Conservation (phyloP, 1,140 invertebrate genomes). For the Drosophila persimilis region DNA sequence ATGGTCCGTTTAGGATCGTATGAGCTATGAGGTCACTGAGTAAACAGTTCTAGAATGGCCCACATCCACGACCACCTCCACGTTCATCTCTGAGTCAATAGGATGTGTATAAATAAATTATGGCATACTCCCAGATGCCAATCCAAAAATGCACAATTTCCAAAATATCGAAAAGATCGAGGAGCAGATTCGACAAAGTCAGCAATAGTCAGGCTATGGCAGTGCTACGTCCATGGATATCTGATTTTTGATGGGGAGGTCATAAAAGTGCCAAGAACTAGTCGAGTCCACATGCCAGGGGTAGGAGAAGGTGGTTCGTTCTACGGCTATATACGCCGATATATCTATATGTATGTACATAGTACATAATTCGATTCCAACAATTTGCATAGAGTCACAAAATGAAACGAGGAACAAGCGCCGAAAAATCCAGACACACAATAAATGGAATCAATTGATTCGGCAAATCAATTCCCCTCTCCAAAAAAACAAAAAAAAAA, state of each 20-base stretch:
- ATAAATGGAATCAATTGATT: constrained; percentile 65
- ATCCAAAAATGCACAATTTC: constrained; percentile 30
- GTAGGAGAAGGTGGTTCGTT: not conserved
- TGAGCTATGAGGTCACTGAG: constrained; percentile 69
- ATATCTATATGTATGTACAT: not conserved
- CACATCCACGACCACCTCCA: constrained; percentile 34
- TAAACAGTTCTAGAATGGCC: constrained; percentile 63
- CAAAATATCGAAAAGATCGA: constrained; percentile 19
- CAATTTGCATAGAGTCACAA: constrained; percentile 58
- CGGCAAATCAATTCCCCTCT: constrained; percentile 37
- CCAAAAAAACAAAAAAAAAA: not conserved
- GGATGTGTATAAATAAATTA: constrained; percentile 65
- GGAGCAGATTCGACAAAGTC: constrained; percentile 15
- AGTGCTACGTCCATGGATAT: constrained; percentile 33
- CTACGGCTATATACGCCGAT: not conserved
- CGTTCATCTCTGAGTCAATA: constrained; percentile 53
- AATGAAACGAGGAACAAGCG: constrained; percentile 19
- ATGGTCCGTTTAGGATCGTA: constrained; percentile 14
- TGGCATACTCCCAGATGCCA: constrained; percentile 34
- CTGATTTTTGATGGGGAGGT: constrained; percentile 32
- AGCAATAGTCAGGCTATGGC: constrained; percentile 39
- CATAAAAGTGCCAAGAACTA: constrained; percentile 41
- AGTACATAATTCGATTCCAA: constrained; percentile 50
- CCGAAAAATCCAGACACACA: constrained; percentile 36
- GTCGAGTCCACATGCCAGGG: not conserved